Evolutionary conservation across 2,888 invertebrate genomes (phyloP).

Genomic region (Brachynemurus nebulosus): DNA sequence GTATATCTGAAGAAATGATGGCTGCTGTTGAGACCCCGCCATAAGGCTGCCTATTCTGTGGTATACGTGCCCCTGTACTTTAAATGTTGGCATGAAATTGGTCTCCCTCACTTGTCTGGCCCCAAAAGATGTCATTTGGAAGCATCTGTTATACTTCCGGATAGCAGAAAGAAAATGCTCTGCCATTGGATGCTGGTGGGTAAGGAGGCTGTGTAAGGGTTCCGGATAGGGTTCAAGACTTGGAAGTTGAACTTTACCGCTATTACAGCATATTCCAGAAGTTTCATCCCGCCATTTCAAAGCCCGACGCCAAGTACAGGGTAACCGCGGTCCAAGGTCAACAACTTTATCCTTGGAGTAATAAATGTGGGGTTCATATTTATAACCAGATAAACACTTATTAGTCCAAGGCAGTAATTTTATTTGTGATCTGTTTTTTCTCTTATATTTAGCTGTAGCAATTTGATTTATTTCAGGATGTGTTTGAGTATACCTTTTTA

Average conservation of each 20-base stretch:
- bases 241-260: constrained; percentile 17
- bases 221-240: constrained; percentile 13
- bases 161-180: constrained; percentile 9
- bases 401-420: neutral
- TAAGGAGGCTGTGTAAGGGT: constrained; percentile 11
- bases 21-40: constrained; percentile 10
- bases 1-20: constrained; percentile 12
- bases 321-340: neutral
- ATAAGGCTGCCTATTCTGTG: constrained; percentile 15
- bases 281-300: constrained; percentile 14
- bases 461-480: too few species aligned
- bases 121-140: constrained; percentile 12
- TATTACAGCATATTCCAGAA: constrained; percentile 16
- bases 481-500: too few species aligned
- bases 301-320: constrained; percentile 11
- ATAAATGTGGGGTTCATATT: neutral
- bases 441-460: too few species aligned
- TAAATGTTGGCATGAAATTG: constrained; percentile 11
- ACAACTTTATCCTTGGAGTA: neutral
- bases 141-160: constrained; percentile 13
- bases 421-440: neutral
- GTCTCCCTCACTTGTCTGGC: constrained; percentile 10
- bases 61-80: constrained; percentile 19
- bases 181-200: constrained; percentile 6
- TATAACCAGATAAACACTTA: neutral